Evolutionary conservation across 2,888 invertebrate genomes (phyloP), one percentile per base, ranked within the genome.

Genomic region (Deilephila elpenor): DNA sequence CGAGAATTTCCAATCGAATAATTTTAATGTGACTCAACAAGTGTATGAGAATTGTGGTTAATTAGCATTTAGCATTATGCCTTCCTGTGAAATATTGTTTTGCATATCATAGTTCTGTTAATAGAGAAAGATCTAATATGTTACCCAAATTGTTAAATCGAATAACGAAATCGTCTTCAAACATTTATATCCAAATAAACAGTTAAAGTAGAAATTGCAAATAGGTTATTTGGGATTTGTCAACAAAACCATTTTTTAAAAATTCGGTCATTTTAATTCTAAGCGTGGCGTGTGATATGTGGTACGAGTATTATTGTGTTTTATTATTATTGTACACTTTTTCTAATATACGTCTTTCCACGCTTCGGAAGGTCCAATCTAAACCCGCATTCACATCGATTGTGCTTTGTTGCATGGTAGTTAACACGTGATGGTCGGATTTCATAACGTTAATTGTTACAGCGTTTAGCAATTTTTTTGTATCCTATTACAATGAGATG

Each of bases 1-100:
- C 80, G 80, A 77, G 80, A 90, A 88, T 93, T 93, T 91, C 93
- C 92, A 93, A 91, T 89, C 84, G 83, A 86, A 88, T 86, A 85
- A 86, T 86, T 89, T 84, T 80, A 81, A 83, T 85, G 82, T 80
- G 81, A 82, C 83, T 81, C 80, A 83, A 80, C 75, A 76, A 80
- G 81, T 71, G 44, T 29, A 67, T 51, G 67, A 51, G 51, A 51
- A 67, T 25, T 51, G 67, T 20, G 14, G 20, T 51, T 67, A 51
- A 71, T 62, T 73, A n/a, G 51, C 73, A 56, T 70, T 62, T 73
- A n/a, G 51, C 73, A 56, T 70, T 71, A 51, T 56, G 59, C 34
- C 60, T 73, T 61, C 51, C 67, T 67, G 64, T 14, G 67, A 51
- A 44, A 67, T 51, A 20, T 11, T 25, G 11, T 67, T 51, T 44